Conservation (phyloP, 2,797 vertebrate genomes). For the Diplodus puntazzo region DNA sequence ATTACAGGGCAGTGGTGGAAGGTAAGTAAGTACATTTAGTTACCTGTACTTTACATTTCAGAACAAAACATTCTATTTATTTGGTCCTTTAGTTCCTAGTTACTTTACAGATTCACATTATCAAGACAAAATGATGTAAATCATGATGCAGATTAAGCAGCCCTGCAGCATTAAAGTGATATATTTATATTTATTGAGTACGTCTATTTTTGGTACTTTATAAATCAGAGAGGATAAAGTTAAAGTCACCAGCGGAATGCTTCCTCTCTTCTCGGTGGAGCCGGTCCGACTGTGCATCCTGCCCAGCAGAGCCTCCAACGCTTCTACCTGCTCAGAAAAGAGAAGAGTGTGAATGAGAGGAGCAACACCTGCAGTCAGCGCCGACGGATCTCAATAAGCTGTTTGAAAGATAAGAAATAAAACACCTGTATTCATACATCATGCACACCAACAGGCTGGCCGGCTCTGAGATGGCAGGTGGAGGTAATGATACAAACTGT, state of each 20-base stretch:
- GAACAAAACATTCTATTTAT: neutral
- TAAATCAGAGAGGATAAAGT: neutral
- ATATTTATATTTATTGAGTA: neutral
- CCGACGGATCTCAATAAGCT: too few species aligned
- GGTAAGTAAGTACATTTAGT: neutral
- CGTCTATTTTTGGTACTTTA: neutral
- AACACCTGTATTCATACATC: too few species aligned
- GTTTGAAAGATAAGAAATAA: too few species aligned
- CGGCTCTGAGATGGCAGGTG: too few species aligned
- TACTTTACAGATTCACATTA: too few species aligned
- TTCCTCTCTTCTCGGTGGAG: slow-evolving; percentile 82
- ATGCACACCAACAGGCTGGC: too few species aligned
- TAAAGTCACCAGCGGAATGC: slow-evolving; percentile 79
- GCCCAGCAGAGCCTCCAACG: slow-evolving; percentile 82
- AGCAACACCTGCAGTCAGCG: too few species aligned
- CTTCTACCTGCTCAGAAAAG: slow-evolving; percentile 78
- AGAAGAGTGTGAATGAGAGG: neutral
- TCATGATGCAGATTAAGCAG: neutral
- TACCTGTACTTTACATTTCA: too few species aligned
- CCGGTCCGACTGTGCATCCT: slow-evolving; percentile 73
- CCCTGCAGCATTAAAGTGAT: too few species aligned
- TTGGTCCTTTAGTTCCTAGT: too few species aligned
- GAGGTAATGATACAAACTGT: too few species aligned
- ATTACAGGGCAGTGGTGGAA: neutral
- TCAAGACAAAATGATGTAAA: neutral